Conservation (phyloP, 1,140 invertebrate species). For the Psix sp. region DNA sequence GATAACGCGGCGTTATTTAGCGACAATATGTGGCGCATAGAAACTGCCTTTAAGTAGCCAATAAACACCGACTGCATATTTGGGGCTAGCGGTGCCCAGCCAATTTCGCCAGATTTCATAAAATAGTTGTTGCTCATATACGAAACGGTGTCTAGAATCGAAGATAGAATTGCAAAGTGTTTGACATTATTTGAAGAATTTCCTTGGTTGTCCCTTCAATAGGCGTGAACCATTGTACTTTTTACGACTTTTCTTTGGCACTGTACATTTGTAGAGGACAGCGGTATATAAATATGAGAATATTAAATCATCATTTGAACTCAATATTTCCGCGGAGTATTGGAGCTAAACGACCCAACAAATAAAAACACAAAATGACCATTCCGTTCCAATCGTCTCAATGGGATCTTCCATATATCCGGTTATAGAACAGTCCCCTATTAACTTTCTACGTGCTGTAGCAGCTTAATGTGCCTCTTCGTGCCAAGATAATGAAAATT, state of each 20-base stretch:
- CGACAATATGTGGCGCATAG: conserved; percentile 77
- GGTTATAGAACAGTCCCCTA: conserved; percentile 65
- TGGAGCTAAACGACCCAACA: background rate
- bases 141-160: conserved; percentile 67
- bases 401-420: conserved; percentile 36
- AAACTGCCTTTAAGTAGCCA: conserved; percentile 77
- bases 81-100: conserved; percentile 50
- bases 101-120: conserved; percentile 76
- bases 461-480: conserved; percentile 74
- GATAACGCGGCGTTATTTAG: conserved; percentile 71
- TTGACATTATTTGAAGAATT: conserved; percentile 39
- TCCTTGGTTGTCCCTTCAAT: conserved; percentile 41
- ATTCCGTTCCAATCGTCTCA: conserved; percentile 40
- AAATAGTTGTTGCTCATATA: conserved; percentile 74
- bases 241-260: no score
- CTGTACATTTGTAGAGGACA: no score
- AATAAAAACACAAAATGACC: conserved; percentile 54
- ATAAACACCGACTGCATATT: conserved; percentile 71
- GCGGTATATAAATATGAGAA: no score
- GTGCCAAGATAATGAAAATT: conserved; percentile 77
- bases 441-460: conserved; percentile 75
- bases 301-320: no score
- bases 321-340: background rate
- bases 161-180: conserved; percentile 71
- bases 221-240: no score